phyloP scores from a whole-genome alignment of 2,113 vertebrate species.

The Antechinus flavipes region DNA sequence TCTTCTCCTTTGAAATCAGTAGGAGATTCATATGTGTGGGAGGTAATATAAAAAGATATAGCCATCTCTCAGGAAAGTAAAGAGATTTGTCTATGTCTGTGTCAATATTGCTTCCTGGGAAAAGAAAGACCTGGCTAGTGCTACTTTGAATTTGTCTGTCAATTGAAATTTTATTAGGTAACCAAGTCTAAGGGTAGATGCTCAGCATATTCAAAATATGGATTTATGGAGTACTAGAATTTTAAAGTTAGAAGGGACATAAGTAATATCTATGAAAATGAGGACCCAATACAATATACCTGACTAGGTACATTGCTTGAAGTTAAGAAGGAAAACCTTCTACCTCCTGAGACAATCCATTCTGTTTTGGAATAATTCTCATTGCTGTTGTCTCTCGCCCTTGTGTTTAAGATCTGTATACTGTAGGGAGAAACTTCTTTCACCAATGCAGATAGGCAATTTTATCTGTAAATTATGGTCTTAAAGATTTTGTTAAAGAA shows the following conservation, averaged over 20 bases:
- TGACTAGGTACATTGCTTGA: neutral
- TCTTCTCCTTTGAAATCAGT: slow-evolving; percentile 51
- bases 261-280: neutral
- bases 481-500: neutral
- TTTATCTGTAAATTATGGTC: neutral
- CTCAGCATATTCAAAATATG: neutral
- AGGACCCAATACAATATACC: too few relatives aligned
- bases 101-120: neutral
- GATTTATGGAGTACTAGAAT: neutral
- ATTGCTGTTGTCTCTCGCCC: neutral
- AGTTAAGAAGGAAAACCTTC: neutral
- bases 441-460: neutral
- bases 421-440: neutral
- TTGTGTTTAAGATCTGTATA: neutral
- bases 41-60: neutral
- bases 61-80: slow-evolving; percentile 11
- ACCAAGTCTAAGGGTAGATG: neutral
- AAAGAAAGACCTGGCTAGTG: neutral
- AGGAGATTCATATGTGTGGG: neutral
- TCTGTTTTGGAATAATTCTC: neutral
- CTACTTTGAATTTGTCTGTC: neutral
- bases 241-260: neutral
- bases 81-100: slow-evolving; percentile 9
- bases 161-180: neutral
- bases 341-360: neutral